Evolutionary conservation across 2,888 invertebrate genomes (phyloP).

Genomic region (Euphydryas editha): DNA sequence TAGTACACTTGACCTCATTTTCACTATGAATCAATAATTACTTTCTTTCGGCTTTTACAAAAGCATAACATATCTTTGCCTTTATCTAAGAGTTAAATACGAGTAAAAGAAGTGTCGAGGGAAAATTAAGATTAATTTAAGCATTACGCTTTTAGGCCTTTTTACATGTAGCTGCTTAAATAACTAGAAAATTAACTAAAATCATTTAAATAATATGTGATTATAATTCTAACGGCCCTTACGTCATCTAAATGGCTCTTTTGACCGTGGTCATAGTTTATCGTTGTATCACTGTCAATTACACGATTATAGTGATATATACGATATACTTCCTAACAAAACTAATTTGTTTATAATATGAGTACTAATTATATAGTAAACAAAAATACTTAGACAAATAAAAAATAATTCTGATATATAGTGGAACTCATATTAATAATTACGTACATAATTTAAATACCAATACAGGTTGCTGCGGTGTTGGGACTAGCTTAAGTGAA

Average conservation of each 20-base stretch:
- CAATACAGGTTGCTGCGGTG: slow-evolving; percentile 66
- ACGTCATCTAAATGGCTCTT: slow-evolving; percentile 24
- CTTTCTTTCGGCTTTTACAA: slow-evolving; percentile 48
- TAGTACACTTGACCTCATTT: slow-evolving; percentile 35
- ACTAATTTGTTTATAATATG: slow-evolving; percentile 30
- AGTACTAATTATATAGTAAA: slow-evolving; percentile 31
- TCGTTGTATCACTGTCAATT: slow-evolving; percentile 18
- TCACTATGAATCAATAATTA: slow-evolving; percentile 39
- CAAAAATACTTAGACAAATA: slow-evolving; percentile 35
- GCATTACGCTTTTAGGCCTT: slow-evolving; percentile 36
- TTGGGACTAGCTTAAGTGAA: slow-evolving; percentile 69
- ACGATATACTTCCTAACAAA: slow-evolving; percentile 21
- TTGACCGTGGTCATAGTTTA: slow-evolving; percentile 27
- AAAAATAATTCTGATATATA: slow-evolving; percentile 26
- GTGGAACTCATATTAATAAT: slow-evolving; percentile 28
- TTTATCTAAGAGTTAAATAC: slow-evolving; percentile 15
- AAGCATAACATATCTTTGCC: slow-evolving; percentile 20
- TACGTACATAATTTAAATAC: slow-evolving; percentile 28
- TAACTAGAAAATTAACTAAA: slow-evolving; percentile 9
- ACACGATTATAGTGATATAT: slow-evolving; percentile 22
- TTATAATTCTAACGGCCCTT: slow-evolving; percentile 14
- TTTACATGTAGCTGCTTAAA: slow-evolving; percentile 32
- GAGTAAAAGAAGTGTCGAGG: slow-evolving; percentile 10
- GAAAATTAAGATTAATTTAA: slow-evolving; percentile 19
- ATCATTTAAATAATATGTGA: slow-evolving; percentile 13